Evolutionary conservation across 2,113 vertebrate species (phyloP).

Genomic region (Aphelocoma coerulescens): DNA sequence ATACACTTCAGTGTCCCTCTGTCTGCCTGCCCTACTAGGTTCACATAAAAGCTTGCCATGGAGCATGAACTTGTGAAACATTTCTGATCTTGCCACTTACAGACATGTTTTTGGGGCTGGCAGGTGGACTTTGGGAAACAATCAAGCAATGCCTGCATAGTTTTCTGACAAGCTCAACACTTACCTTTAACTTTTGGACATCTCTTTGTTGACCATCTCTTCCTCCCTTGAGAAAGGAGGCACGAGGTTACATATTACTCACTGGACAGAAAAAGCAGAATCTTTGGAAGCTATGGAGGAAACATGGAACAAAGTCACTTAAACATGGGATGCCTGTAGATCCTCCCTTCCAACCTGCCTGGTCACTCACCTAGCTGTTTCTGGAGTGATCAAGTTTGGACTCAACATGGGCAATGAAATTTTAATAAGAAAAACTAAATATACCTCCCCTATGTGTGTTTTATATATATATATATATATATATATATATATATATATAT

Average conservation of each 20-base stretch:
- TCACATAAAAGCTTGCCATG: background rate
- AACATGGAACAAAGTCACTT: background rate
- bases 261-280: background rate
- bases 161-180: background rate
- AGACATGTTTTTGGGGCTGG: background rate
- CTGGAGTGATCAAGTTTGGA: background rate
- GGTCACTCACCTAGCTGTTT: background rate
- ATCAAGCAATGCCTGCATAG: background rate
- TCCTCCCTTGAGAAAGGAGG: background rate
- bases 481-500: accelerated
- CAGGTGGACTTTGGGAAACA: background rate
- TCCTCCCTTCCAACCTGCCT: background rate
- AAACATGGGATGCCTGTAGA: background rate
- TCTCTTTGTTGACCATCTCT: background rate
- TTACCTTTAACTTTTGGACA: background rate
- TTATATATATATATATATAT: accelerated
- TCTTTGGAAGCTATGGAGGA: background rate
- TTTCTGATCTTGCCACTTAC: background rate
- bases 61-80: background rate
- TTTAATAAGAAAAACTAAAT: background rate
- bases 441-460: background rate
- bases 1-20: background rate
- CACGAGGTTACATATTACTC: background rate
- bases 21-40: background rate
- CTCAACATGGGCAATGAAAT: background rate